A percentile compares a stretch with the other conserved stretches of the same genome.
These are phyloP conservation scores for Cyphomyrus discorhynchus DNA, from an alignment of 2,113 vertebrate genomes.

Conservation along the genomic window DNA sequence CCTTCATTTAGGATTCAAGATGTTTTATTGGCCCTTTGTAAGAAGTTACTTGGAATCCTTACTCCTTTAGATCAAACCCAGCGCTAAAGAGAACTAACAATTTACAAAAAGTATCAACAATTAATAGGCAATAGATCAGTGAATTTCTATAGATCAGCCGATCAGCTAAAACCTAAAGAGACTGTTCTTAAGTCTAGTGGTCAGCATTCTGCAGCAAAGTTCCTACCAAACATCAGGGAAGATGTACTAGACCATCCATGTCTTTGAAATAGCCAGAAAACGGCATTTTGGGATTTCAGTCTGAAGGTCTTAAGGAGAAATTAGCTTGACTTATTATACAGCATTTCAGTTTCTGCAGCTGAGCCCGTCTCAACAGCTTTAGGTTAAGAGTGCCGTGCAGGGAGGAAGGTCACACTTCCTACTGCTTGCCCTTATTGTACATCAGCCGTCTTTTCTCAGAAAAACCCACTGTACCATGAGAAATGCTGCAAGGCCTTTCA, in stretches of 20 bases:
- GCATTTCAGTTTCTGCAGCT: background rate
- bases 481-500: conserved; percentile 83
- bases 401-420: background rate
- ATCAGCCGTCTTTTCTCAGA: conserved; percentile 50
- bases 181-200: background rate
- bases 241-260: background rate
- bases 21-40: background rate
- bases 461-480: conserved; percentile 70
- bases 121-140: background rate
- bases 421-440: background rate
- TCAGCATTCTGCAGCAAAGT: background rate
- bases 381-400: background rate
- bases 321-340: background rate
- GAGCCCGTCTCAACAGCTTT: background rate
- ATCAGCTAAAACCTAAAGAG: background rate
- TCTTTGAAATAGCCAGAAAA: background rate
- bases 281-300: background rate
- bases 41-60: background rate
- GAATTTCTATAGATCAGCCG: background rate
- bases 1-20: background rate
- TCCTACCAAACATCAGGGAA: background rate
- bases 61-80: background rate
- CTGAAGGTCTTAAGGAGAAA: background rate
- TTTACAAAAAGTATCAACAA: background rate
- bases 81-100: background rate